phyloP scores from a whole-genome alignment of 2,888 invertebrate species.

The Mongoloraphidia duomilia region DNA sequence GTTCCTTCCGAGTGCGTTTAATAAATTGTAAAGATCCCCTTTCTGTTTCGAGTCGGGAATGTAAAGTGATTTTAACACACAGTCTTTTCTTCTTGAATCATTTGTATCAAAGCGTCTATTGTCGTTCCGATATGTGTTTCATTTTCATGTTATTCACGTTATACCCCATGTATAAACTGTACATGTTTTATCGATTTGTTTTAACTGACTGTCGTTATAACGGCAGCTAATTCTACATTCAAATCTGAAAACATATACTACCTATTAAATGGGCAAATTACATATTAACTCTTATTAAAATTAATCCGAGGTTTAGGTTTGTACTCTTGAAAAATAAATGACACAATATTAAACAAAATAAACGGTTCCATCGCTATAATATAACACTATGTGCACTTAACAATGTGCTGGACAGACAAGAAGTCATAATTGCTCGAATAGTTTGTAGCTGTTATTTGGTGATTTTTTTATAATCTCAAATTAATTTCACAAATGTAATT shows the following conservation, averaged over 20 bases:
- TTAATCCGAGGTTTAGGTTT: no score
- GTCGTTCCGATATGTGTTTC: constrained; percentile 61
- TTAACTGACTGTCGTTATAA: constrained; percentile 77
- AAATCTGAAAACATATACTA: constrained; percentile 46
- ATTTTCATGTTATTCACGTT: constrained; percentile 59
- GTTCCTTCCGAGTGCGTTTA: constrained; percentile 74
- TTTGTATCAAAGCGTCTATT: constrained; percentile 77
- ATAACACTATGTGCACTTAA: no score
- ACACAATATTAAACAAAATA: no score
- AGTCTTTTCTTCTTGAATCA: constrained; percentile 79
- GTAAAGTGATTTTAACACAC: constrained; percentile 66
- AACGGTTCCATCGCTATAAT: no score
- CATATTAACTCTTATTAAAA: neutral
- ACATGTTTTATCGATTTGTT: constrained; percentile 76
- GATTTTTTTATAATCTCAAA: no score
- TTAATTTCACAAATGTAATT: no score
- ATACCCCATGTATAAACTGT: constrained; percentile 56
- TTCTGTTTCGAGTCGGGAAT: constrained; percentile 67
- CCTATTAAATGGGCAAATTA: neutral
- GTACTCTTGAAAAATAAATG: no score
- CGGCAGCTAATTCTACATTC: constrained; percentile 79
- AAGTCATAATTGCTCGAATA: no score
- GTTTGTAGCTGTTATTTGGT: no score
- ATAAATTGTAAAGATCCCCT: constrained; percentile 60
- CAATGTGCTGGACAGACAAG: no score